These are phyloP conservation scores for Nyctibius bracteatus DNA, from an alignment of 2,113 vertebrate species.

Conservation along the genomic window DNA sequence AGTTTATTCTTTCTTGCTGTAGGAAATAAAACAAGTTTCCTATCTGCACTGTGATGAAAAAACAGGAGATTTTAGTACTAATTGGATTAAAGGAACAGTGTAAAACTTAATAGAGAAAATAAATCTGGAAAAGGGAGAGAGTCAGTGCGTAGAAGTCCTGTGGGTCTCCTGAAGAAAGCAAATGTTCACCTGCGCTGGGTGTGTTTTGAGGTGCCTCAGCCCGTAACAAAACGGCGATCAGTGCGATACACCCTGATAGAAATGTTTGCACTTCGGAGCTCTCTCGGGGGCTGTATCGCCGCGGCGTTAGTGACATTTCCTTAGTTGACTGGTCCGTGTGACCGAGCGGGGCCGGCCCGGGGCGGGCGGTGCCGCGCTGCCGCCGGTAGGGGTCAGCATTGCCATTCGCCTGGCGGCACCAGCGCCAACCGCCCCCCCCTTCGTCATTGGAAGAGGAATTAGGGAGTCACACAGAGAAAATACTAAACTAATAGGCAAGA, in stretches of 20 bases:
- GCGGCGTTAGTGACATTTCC: accelerated
- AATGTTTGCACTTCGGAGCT: background rate
- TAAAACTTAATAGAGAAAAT: conserved; percentile 26
- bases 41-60: background rate
- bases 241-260: background rate
- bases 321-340: too few relatives aligned
- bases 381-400: too few relatives aligned
- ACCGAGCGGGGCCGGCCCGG: too few relatives aligned
- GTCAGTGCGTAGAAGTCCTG: background rate
- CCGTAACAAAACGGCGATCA: background rate
- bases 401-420: too few relatives aligned
- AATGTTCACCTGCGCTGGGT: background rate
- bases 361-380: too few relatives aligned
- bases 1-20: background rate
- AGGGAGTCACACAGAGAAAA: accelerated
- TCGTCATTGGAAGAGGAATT: too few relatives aligned
- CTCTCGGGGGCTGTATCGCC: background rate
- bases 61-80: conserved; percentile 42
- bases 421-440: too few relatives aligned
- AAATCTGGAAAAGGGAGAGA: background rate
- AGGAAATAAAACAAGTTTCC: background rate
- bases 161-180: background rate
- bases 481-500: too few relatives aligned
- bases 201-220: background rate
- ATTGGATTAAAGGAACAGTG: conserved; percentile 35